Base-by-base conservation (phyloP, 2,797 vertebrate species). In the Hydrocynus forskahlii region DNA sequence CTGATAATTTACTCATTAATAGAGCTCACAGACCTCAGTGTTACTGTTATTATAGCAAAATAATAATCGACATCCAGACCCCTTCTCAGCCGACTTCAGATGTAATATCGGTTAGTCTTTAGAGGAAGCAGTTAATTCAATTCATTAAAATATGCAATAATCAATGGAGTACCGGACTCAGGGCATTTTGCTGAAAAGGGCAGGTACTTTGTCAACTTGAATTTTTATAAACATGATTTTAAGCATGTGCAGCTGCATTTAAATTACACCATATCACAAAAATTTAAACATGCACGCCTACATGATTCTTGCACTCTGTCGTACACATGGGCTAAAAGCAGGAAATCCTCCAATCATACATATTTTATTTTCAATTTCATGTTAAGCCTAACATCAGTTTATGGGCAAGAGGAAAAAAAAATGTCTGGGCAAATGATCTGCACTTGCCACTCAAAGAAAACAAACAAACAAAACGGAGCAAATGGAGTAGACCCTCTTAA, bases 311-410 rank as follows among this genome's bases (percentile, higher is more conserved):
- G n/a, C 67, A 69, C 8, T 23, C 19, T 21, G 43, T 45, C n/a
- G 1, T 7, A 73, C 14, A 57, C n/a, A 59, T 7, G 70, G 3
- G 14, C 12, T 21, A 60, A 60, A 45, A 45, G 60, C 3, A 8
- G 25, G 45, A 52, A 52, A 52, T 52, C 48, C 68, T 70, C n/a
- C 68, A 70, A 25, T 70, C 7, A 29, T 25, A 48, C 40, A 23
- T 3, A 19, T 70, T 70, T 70, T 52, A 70, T 70, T 52, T 48
- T 70, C n/a, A 43, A 23, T 68, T 43, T 45, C 23, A 52, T 50
- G 68, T 70, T 70, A 70, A 69, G 45, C 45, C 67, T 23, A 45
- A 69, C 67, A 69, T 67, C 64, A 67, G 35, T 68, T 45, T 66
- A 29, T 66, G 63, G 12, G 63, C 63, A 19, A 35, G 4, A 16